Evolutionary conservation across 2,888 invertebrate species (phyloP).

Genomic region (Argyra leucocephala): DNA sequence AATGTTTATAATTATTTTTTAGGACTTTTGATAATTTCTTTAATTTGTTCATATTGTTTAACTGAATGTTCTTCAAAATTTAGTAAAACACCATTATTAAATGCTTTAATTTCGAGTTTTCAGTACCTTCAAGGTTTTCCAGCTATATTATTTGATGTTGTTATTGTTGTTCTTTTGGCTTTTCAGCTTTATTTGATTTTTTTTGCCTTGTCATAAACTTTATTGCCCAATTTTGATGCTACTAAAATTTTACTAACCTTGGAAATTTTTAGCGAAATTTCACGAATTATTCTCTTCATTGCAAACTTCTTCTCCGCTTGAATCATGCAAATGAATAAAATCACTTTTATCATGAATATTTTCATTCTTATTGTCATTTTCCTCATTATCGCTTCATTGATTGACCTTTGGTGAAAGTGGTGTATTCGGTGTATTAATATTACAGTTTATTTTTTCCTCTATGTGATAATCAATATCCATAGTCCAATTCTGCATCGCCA

Average conservation of each 20-base stretch:
- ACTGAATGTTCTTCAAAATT: slow-evolving; percentile 47
- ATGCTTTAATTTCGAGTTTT: neutral
- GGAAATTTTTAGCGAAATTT: slow-evolving; percentile 50
- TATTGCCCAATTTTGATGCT: slow-evolving; percentile 50
- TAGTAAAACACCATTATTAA: slow-evolving; percentile 27
- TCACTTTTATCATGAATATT: slow-evolving; percentile 11
- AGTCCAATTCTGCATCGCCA: slow-evolving; percentile 39
- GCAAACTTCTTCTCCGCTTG: slow-evolving; percentile 24
- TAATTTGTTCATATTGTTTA: slow-evolving; percentile 47
- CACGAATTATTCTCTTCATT: slow-evolving; percentile 41
- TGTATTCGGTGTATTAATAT: neutral
- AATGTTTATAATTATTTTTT: neutral
- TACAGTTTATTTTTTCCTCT: neutral
- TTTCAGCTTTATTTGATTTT: slow-evolving; percentile 34
- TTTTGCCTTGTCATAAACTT: slow-evolving; percentile 52
- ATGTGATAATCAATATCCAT: slow-evolving; percentile 25
- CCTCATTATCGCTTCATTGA: slow-evolving; percentile 21
- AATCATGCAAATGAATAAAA: slow-evolving; percentile 25
- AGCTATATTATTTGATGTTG: too few relatives aligned
- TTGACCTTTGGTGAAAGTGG: neutral
- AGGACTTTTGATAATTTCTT: slow-evolving; percentile 24
- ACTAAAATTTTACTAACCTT: slow-evolving; percentile 52
- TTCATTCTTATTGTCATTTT: slow-evolving; percentile 3
- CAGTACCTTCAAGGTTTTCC: neutral
- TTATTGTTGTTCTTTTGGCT: slow-evolving; percentile 21